Conservation (phyloP, 2,888 invertebrate genomes). For the Nephrotoma guestfalica region DNA sequence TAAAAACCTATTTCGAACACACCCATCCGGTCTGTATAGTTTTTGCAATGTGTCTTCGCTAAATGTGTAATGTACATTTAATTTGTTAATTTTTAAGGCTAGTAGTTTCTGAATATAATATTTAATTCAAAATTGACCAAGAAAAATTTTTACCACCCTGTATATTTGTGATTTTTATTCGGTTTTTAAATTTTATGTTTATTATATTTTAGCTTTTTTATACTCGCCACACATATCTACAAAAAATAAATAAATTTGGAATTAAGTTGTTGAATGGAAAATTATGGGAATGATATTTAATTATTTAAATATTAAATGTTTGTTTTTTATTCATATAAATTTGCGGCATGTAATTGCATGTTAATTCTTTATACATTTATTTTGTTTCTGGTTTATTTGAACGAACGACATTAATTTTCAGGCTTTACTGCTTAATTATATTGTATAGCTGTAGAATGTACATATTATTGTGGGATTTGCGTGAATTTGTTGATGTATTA, state of each 20-base stretch:
- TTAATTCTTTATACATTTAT: not conserved
- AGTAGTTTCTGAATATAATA: too few relatives aligned
- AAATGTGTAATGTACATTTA: too few relatives aligned
- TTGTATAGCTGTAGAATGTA: not conserved
- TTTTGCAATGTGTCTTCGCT: too few relatives aligned
- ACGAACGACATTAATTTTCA: not conserved
- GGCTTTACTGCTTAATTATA: not conserved
- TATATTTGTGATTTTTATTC: not conserved
- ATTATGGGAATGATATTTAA: not conserved
- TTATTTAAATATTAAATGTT: not conserved
- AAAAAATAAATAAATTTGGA: not conserved
- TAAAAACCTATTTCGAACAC: too few relatives aligned
- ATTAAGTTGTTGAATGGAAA: not conserved
- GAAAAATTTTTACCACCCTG: too few relatives aligned
- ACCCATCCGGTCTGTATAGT: too few relatives aligned
- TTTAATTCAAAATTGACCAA: too few relatives aligned
- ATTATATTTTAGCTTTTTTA: not conserved
- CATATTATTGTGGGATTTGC: not conserved
- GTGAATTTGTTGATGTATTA: not conserved
- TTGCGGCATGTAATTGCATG: not conserved
- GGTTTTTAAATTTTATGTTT: not conserved
- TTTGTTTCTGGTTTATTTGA: not conserved
- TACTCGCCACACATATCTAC: not conserved
- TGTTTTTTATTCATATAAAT: not conserved
- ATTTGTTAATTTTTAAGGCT: too few relatives aligned